Base-by-base conservation (phyloP, 2,113 vertebrate genomes). In the Gallinago paraguaiae region DNA sequence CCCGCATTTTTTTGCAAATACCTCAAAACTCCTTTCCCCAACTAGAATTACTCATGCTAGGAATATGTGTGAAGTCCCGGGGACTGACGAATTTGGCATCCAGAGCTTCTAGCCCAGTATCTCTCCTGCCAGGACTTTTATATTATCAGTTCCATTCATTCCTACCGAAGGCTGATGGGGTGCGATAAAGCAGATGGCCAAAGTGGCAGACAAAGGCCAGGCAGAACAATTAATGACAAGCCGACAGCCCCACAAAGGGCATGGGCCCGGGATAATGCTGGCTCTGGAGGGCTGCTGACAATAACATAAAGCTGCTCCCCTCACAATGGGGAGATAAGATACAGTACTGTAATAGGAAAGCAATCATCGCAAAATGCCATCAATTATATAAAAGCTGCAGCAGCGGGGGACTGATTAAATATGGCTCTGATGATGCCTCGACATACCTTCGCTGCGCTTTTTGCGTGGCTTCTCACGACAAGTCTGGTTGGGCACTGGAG, bases 311-410 rank as follows among this genome's bases (percentile, higher is more conserved):
- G 95, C 78, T 37, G 22, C 25, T 96, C 79, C 93, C 94, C 83
- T 81, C 87, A 92, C 96, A 95, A 93, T 87, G 95, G 65, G 69
- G 83, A 95, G 96, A 93, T 96, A 92, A 97, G 96, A 95, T 96
- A 95, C 91, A 94, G 91, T 56, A 83, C 80, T 82, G 81, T 96
- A 96, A 97, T 98, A 96, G 95, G 95, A 97, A 98, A 97, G 91
- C 94, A 98, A 95, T 97, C 97, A 97, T 96, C 68, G 4, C 91
- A 98, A 97, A 98, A 97, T 96, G 94, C 95, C 95, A 97, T 97
- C 95, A 97, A 94, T 98, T 97, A 98, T 94, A 87, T 53, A 98
- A 94, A 93, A 97, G 95, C 91, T 70, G 87, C 83, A 75, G 39
- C 91, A 64, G 88, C 28, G 9, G 90, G 93, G 87, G 80, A 61